Percentiles rank a stretch among this genome's conserved stretches.
These are phyloP conservation scores for Pagetopsis macropterus DNA, from an alignment of 2,797 vertebrate genomes.

Conservation along the genomic window DNA sequence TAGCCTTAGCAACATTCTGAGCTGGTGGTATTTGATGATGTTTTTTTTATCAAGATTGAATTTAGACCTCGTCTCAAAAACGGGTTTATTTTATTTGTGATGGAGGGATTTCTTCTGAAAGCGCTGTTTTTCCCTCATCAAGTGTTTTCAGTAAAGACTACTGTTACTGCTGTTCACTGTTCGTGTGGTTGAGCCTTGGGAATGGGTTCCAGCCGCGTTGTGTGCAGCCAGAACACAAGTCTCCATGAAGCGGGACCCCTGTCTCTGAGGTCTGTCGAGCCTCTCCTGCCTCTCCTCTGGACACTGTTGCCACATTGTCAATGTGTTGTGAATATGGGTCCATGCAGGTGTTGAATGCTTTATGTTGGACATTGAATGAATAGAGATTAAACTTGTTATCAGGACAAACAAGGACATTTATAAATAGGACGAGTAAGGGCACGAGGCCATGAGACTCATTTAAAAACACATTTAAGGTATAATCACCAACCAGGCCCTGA, in stretches of 20 bases:
- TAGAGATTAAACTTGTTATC: too few species aligned
- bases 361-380: not conserved
- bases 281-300: conserved; percentile 5
- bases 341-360: conserved; percentile 6
- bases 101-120: conserved; percentile 8
- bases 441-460: not conserved
- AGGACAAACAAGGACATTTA: not conserved
- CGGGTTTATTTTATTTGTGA: not conserved
- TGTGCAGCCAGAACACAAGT: conserved; percentile 43
- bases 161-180: conserved; percentile 56
- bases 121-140: conserved; percentile 3
- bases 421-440: not conserved
- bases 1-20: too few species aligned
- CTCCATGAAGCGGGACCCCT: conserved; percentile 49
- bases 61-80: not conserved
- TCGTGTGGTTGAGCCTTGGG: conserved; percentile 48
- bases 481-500: too few species aligned
- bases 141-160: conserved; percentile 61
- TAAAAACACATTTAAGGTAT: too few species aligned
- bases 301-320: not conserved
- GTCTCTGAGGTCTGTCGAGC: not conserved
- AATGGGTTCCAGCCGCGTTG: conserved; percentile 61
- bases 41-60: too few species aligned
- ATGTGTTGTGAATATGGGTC: conserved; percentile 18
- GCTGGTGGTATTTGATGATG: too few species aligned